These are phyloP conservation scores for Exocentrus adspersus DNA, from an alignment of 2,888 invertebrate genomes.

Conservation along the genomic window DNA sequence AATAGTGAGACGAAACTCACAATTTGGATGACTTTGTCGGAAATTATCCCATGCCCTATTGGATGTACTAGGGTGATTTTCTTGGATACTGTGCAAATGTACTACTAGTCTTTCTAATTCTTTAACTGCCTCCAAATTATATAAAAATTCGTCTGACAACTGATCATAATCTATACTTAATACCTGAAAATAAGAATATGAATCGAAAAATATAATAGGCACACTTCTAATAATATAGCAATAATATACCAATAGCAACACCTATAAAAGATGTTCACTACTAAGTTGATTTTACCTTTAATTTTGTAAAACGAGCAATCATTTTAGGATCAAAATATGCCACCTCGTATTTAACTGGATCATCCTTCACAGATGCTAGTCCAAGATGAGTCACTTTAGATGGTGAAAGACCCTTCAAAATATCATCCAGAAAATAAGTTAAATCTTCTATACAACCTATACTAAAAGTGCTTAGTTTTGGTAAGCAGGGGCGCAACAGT, in stretches of 20 bases:
- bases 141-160: constrained; percentile 65
- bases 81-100: constrained; percentile 75
- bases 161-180: constrained; percentile 70
- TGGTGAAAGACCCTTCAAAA: constrained; percentile 61
- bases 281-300: constrained; percentile 64
- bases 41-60: constrained; percentile 73
- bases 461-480: constrained; percentile 57
- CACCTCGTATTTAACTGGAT: constrained; percentile 72
- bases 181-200: constrained; percentile 59
- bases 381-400: constrained; percentile 71
- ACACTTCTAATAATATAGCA: too few species aligned
- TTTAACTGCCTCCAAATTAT: constrained; percentile 53
- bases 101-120: constrained; percentile 71
- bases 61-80: constrained; percentile 71
- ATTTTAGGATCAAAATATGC: constrained; percentile 67
- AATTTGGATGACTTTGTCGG: constrained; percentile 66
- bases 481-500: constrained; percentile 51
- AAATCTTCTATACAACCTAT: constrained; percentile 62
- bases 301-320: constrained; percentile 69
- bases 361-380: constrained; percentile 78
- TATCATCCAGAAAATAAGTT: constrained; percentile 54
- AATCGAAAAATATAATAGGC: too few species aligned
- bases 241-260: too few species aligned
- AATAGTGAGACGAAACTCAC: constrained; percentile 70
- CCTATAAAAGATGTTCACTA: too few species aligned